These are phyloP conservation scores for Drosophila guanche DNA, from an alignment of 1,140 invertebrate genomes.

Conservation along the genomic window DNA sequence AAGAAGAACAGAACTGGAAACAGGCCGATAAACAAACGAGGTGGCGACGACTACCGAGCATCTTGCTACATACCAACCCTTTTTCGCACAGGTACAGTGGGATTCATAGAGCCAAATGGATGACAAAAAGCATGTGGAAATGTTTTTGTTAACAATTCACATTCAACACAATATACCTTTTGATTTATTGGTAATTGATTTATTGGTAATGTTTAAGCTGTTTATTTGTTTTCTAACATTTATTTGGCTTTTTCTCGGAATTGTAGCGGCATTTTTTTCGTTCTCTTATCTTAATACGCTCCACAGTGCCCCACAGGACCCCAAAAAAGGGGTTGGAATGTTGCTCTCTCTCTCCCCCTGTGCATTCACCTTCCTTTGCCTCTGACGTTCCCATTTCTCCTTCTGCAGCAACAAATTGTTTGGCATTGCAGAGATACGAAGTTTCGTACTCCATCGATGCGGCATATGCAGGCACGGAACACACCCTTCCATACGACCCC, in stretches of 20 bases:
- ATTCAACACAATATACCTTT: too few relatives aligned
- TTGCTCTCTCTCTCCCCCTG: constrained; percentile 1
- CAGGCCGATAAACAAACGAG: constrained; percentile 51
- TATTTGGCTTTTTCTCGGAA: too few relatives aligned
- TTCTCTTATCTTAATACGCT: too few relatives aligned
- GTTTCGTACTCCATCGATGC: constrained; percentile 28
- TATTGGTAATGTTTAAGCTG: too few relatives aligned
- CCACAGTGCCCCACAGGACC: constrained; percentile 34
- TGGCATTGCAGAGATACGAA: constrained; percentile 72
- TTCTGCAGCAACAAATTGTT: constrained; percentile 47
- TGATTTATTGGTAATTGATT: too few relatives aligned
- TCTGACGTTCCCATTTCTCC: background rate
- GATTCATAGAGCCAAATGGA: too few relatives aligned
- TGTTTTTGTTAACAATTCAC: too few relatives aligned
- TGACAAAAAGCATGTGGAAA: too few relatives aligned
- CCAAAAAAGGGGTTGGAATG: constrained; percentile 38
- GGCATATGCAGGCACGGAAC: constrained; percentile 25
- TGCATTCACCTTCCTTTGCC: background rate
- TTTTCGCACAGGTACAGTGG: background rate
- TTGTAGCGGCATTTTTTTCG: too few relatives aligned
- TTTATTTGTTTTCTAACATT: too few relatives aligned
- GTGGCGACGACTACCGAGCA: constrained; percentile 4
- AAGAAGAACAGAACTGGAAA: constrained; percentile 37
- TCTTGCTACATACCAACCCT: constrained; percentile 26
- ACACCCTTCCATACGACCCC: background rate